These are phyloP conservation scores for Hemitrygon akajei DNA, from an alignment of 2,797 vertebrate species.

Conservation along the genomic window DNA sequence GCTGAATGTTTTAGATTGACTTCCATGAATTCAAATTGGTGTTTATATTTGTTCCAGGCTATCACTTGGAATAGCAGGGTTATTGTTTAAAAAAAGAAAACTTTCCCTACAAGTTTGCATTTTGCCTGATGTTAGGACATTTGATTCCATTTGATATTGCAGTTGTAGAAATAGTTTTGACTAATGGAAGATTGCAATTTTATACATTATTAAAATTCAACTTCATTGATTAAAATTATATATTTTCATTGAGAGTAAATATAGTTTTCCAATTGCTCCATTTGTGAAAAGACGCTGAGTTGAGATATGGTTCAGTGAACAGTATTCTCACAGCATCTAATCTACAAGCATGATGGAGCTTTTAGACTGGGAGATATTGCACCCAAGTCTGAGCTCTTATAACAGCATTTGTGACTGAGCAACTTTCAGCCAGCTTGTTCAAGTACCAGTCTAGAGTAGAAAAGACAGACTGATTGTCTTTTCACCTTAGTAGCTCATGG, in stretches of 20 bases:
- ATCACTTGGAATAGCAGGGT: not conserved
- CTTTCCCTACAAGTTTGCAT: not conserved
- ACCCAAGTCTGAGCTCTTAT: not conserved
- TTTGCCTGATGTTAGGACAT: not conserved
- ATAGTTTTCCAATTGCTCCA: not conserved
- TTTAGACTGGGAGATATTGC: not conserved
- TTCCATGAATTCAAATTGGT: not conserved
- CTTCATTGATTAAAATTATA: not conserved
- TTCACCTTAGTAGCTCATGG: not conserved
- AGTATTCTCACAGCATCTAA: not conserved
- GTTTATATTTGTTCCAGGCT: not conserved
- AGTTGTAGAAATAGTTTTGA: not conserved
- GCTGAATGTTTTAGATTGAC: too few species aligned
- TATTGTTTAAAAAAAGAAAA: not conserved
- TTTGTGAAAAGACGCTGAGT: not conserved
- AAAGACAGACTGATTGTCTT: not conserved
- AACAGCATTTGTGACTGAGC: not conserved
- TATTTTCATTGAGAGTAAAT: not conserved
- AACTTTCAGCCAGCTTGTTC: not conserved
- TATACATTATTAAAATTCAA: not conserved
- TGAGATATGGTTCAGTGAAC: not conserved
- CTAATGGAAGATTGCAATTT: not conserved
- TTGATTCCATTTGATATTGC: not conserved
- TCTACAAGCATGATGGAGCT: not conserved
- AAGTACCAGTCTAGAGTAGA: too few species aligned